Percentiles rank a stretch among this genome's conserved stretches.
Evolutionary conservation across 2,113 vertebrate species (phyloP).

Genomic region (Catagonus wagneri): DNA sequence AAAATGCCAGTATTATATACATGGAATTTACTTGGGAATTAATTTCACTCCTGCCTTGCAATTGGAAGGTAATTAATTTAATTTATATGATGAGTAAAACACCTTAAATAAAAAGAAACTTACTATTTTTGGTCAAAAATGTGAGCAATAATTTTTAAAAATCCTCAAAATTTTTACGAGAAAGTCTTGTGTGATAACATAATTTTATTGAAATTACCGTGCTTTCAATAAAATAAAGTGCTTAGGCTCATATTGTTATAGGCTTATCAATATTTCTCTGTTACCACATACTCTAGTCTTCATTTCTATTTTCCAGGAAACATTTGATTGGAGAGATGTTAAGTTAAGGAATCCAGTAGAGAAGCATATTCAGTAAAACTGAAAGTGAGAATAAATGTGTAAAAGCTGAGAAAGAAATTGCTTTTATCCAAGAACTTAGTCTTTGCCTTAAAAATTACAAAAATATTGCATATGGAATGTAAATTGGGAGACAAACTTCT

Average conservation of each 20-base stretch:
- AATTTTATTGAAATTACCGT: constrained; percentile 33
- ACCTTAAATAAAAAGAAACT: constrained; percentile 18
- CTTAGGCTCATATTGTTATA: neutral
- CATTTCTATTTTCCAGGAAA: neutral
- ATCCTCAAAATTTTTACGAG: neutral
- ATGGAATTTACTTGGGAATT: neutral
- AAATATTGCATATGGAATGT: neutral
- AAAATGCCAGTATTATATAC: neutral
- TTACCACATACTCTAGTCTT: neutral
- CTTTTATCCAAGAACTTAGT: neutral
- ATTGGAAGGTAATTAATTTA: neutral
- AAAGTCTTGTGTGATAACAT: neutral
- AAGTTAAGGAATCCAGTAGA: neutral
- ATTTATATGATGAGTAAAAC: neutral
- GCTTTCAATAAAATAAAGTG: constrained; percentile 64
- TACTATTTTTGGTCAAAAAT: constrained; percentile 32
- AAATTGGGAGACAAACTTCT: neutral
- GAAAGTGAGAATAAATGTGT: constrained; percentile 5
- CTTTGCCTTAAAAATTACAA: constrained; percentile 7
- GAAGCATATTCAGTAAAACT: neutral
- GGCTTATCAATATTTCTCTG: neutral
- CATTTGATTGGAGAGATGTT: neutral
- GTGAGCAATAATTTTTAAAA: neutral
- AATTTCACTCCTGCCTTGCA: neutral
- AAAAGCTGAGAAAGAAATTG: neutral